Percentiles rank a stretch among this genome's conserved stretches.
Conservation (phyloP, 2,797 vertebrate genomes). For the Dryobates pubescens region DNA sequence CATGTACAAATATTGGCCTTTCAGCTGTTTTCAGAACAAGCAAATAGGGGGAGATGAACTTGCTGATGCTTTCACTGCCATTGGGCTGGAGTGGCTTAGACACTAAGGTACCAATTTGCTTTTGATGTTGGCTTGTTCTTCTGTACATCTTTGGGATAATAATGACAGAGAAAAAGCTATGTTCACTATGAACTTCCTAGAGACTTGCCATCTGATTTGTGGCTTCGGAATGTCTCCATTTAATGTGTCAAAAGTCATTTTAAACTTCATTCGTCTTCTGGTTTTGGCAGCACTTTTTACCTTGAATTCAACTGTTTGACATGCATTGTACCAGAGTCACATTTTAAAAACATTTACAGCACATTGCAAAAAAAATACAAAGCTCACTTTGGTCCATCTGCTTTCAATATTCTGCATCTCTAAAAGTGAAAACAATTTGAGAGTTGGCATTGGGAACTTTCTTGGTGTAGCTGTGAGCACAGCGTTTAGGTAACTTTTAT, state of each 20-base stretch:
- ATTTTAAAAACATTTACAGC: slow-evolving; percentile 82
- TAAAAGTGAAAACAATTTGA: slow-evolving; percentile 89
- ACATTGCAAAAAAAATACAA: slow-evolving; percentile 14
- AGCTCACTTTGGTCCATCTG: slow-evolving; percentile 87
- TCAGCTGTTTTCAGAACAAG: slow-evolving; percentile 14
- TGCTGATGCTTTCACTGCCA: slow-evolving; percentile 12
- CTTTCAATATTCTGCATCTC: slow-evolving; percentile 90
- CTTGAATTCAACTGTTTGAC: slow-evolving; percentile 86
- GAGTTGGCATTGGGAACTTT: slow-evolving; percentile 83
- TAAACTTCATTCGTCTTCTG: slow-evolving; percentile 89
- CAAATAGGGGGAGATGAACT: slow-evolving; percentile 18
- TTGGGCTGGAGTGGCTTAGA: neutral
- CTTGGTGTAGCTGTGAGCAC: slow-evolving; percentile 84
- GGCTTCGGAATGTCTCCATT: slow-evolving; percentile 85
- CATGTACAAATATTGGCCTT: slow-evolving; percentile 39
- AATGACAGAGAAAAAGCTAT: slow-evolving; percentile 74
- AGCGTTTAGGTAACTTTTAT: slow-evolving; percentile 88
- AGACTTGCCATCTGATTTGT: slow-evolving; percentile 88
- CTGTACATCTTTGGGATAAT: slow-evolving; percentile 60
- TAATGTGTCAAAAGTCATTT: slow-evolving; percentile 90
- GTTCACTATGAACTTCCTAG: slow-evolving; percentile 86
- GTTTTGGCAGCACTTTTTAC: slow-evolving; percentile 88
- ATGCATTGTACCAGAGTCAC: slow-evolving; percentile 82
- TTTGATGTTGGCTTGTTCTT: slow-evolving; percentile 24
- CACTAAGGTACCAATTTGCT: neutral